Evolutionary conservation across 1,140 invertebrate species (phyloP).

Genomic region (Drosophila insularis): DNA sequence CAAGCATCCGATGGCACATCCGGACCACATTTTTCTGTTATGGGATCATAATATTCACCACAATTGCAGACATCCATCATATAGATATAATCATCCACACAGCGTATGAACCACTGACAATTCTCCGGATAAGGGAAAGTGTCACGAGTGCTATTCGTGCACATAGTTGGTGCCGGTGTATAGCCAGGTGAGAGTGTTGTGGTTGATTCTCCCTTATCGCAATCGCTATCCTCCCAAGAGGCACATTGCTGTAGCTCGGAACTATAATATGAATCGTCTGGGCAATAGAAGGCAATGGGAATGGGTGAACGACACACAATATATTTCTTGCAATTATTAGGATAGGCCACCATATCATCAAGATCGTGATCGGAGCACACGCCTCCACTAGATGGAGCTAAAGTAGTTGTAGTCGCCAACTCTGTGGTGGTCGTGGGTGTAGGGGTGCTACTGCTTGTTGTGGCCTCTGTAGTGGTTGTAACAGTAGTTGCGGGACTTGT

Average conservation of each 20-base stretch:
- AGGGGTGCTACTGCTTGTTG: constrained; percentile 12
- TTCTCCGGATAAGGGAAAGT: constrained; percentile 66
- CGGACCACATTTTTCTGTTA: constrained; percentile 44
- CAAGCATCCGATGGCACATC: constrained; percentile 64
- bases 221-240: constrained; percentile 60
- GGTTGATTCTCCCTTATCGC: constrained; percentile 50
- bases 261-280: constrained; percentile 54
- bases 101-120: constrained; percentile 67
- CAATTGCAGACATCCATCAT: constrained; percentile 72
- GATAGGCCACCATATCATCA: constrained; percentile 64
- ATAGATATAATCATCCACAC: constrained; percentile 62
- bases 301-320: constrained; percentile 68
- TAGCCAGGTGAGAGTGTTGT: constrained; percentile 24
- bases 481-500: constrained; percentile 26
- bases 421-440: constrained; percentile 25
- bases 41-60: constrained; percentile 69
- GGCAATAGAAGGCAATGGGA: constrained; percentile 68
- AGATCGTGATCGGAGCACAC: constrained; percentile 50
- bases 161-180: constrained; percentile 47
- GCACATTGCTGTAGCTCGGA: constrained; percentile 40
- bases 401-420: neutral
- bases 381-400: constrained; percentile 26
- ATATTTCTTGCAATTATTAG: constrained; percentile 69
- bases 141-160: constrained; percentile 53
- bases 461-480: constrained; percentile 25